phyloP scores from a whole-genome alignment of 2,113 vertebrate genomes.

The Pycnonotus jocosus region DNA sequence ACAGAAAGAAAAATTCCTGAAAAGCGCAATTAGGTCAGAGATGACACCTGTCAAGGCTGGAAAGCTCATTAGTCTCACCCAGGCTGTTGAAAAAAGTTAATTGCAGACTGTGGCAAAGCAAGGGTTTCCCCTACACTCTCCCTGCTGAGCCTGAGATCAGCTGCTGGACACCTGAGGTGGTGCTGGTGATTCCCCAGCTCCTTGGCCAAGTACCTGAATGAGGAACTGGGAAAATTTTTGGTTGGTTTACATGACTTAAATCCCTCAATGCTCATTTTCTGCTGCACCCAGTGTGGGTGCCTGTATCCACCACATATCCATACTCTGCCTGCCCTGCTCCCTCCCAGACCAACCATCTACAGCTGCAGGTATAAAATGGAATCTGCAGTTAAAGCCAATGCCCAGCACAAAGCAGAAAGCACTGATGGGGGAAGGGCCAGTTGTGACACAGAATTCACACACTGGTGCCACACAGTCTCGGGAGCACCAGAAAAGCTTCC shows the following conservation, averaged over 20 bases:
- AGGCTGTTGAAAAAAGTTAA: not conserved
- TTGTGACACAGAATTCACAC: not conserved
- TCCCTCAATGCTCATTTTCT: not conserved
- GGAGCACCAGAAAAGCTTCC: not conserved
- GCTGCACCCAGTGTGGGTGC: fast-evolving
- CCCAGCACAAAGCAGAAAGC: not conserved
- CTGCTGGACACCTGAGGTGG: not conserved
- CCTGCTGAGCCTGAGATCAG: not conserved
- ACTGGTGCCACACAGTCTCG: fast-evolving
- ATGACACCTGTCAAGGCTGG: not conserved
- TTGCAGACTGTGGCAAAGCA: not conserved
- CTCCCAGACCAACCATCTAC: not conserved
- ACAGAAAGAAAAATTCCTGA: not conserved
- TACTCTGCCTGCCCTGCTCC: not conserved
- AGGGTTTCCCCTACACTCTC: not conserved
- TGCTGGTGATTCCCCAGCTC: not conserved
- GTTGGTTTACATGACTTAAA: not conserved
- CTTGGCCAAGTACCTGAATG: not conserved
- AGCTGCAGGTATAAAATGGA: not conserved
- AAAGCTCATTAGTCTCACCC: not conserved
- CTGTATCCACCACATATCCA: not conserved
- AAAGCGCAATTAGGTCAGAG: not conserved
- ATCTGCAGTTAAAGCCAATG: not conserved
- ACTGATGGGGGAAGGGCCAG: fast-evolving
- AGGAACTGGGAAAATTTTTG: not conserved